phyloP scores from a whole-genome alignment of 2,113 vertebrate genomes.

The Stomatorhinus ivindoensis region DNA sequence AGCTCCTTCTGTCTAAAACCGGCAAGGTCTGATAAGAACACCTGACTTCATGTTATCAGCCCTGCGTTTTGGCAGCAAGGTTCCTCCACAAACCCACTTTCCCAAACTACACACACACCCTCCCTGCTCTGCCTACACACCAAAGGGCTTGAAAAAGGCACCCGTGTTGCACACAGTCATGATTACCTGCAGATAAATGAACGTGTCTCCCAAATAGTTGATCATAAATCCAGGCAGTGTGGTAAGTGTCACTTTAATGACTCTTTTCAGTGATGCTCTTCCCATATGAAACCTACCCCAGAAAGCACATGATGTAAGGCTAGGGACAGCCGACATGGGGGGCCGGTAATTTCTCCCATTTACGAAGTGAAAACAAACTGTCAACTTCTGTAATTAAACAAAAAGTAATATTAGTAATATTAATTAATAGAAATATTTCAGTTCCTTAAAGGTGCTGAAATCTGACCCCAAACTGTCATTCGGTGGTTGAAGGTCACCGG shows the following conservation, averaged over 20 bases:
- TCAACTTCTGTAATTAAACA: not conserved
- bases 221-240: not conserved
- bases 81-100: not conserved
- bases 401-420: not conserved
- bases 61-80: not conserved
- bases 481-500: not conserved
- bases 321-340: not conserved
- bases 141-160: not conserved
- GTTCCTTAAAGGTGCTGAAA: not conserved
- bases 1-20: not conserved
- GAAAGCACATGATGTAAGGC: not conserved
- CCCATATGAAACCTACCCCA: not conserved
- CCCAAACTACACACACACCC: not conserved
- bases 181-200: not conserved
- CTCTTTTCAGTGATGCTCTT: not conserved
- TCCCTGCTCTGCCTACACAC: not conserved
- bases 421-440: not conserved
- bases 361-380: not conserved
- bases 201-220: not conserved
- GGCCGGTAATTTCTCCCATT: not conserved
- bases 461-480: not conserved
- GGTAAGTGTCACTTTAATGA: not conserved
- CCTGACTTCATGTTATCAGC: not conserved
- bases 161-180: not conserved
- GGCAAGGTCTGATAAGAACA: not conserved